phyloP scores from a whole-genome alignment of 2,888 invertebrate species.

The Scotopteryx bipunctaria region DNA sequence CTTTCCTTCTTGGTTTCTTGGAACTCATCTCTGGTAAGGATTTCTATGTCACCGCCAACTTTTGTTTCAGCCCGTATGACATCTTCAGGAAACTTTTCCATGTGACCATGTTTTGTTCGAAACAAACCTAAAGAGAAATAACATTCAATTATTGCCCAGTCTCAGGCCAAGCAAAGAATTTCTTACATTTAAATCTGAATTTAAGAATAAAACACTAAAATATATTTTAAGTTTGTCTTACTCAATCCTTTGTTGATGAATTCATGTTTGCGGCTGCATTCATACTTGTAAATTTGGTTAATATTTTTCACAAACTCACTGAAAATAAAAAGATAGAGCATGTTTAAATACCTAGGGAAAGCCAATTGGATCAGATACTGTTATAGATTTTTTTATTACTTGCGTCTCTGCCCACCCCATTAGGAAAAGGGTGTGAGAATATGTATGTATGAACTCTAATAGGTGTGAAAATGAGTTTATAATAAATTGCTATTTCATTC shows the following conservation, averaged over 20 bases:
- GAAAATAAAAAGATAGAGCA: conserved; percentile 73
- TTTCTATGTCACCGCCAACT: conserved; percentile 88
- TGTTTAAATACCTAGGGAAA: no score
- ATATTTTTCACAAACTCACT: conserved; percentile 91
- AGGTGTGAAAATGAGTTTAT: no score
- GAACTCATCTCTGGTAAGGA: conserved; percentile 84
- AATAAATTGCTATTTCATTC: no score
- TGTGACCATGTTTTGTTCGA: conserved; percentile 85
- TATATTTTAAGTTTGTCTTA: conserved; percentile 68
- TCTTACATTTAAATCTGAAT: no score
- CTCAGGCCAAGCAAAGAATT: no score
- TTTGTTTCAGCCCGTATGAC: conserved; percentile 88
- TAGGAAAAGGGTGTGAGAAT: no score
- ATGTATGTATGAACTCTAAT: no score
- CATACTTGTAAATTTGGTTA: conserved; percentile 89
- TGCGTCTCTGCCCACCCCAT: no score
- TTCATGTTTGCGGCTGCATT: conserved; percentile 90
- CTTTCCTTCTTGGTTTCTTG: conserved; percentile 73
- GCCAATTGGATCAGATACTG: no score
- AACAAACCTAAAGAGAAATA: conserved; percentile 77
- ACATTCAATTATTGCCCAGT: no score
- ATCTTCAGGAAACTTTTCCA: conserved; percentile 92
- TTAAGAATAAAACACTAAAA: conserved; percentile 6
- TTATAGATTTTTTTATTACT: no score
- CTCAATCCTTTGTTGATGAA: conserved; percentile 92